These are phyloP conservation scores for Anadara kagoshimensis DNA, from an alignment of 1,140 invertebrate genomes.

Conservation along the genomic window DNA sequence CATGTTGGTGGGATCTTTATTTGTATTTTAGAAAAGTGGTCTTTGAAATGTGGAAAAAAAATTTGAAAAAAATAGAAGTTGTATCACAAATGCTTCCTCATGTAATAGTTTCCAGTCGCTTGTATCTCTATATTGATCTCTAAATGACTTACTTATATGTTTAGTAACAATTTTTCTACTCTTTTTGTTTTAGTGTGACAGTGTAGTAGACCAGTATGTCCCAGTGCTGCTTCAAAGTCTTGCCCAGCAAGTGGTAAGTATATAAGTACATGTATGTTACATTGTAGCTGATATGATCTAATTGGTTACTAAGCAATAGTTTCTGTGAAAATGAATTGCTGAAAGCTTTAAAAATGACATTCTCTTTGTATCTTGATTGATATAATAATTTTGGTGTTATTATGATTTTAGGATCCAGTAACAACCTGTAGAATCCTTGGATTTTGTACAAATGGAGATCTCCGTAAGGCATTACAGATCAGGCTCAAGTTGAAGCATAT, in stretches of 20 bases:
- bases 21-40: not conserved
- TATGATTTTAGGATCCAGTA: slow-evolving; percentile 14
- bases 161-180: too few species aligned
- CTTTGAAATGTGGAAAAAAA: not conserved
- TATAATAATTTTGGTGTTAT: not conserved
- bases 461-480: not conserved
- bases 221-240: not conserved
- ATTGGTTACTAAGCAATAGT: too few species aligned
- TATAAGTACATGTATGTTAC: too few species aligned
- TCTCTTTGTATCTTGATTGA: too few species aligned
- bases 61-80: not conserved
- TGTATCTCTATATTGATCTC: too few species aligned
- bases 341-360: too few species aligned
- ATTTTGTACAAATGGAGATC: slow-evolving; percentile 14
- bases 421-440: slow-evolving; percentile 25
- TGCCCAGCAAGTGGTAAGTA: not conserved
- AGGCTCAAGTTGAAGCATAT: slow-evolving; percentile 1
- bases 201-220: not conserved
- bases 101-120: too few species aligned
- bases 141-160: too few species aligned
- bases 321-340: not conserved
- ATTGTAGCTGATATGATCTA: too few species aligned
- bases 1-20: not conserved
- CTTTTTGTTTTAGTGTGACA: slow-evolving; percentile 8
- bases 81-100: too few species aligned